These are phyloP conservation scores for Copsychus sechellarum DNA, from an alignment of 2,113 vertebrate genomes.

Conservation along the genomic window DNA sequence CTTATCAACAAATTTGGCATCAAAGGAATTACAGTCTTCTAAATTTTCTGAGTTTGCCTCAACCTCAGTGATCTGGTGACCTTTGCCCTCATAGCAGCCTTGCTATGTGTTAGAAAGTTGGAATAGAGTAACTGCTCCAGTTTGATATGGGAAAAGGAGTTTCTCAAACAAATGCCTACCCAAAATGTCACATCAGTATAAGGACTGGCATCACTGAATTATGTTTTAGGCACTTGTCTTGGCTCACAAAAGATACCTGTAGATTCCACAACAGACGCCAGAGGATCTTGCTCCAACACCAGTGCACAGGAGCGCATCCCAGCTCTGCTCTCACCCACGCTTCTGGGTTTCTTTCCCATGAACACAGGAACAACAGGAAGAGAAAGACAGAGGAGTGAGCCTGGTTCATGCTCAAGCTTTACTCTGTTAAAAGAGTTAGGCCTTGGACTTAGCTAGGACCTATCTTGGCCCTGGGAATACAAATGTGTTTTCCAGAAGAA, in stretches of 20 bases:
- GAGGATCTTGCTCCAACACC: not conserved
- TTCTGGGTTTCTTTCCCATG: not conserved
- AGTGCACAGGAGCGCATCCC: not conserved
- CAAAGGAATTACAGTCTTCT: not conserved
- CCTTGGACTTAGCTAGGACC: not conserved
- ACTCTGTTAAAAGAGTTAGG: not conserved
- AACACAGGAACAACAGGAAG: not conserved
- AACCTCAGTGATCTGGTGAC: not conserved
- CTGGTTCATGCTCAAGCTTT: not conserved
- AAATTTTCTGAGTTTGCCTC: not conserved
- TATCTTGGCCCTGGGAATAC: not conserved
- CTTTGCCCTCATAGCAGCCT: not conserved
- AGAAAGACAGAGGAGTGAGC: not conserved
- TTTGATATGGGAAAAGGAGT: not conserved
- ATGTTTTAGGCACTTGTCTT: not conserved
- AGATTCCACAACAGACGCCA: not conserved
- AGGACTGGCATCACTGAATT: not conserved
- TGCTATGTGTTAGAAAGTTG: not conserved
- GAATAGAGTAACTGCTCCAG: not conserved
- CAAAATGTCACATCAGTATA: not conserved
- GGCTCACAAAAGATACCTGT: not conserved
- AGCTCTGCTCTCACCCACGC: not conserved
- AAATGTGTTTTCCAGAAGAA: not conserved
- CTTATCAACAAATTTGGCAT: conserved; percentile 27
- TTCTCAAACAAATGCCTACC: not conserved